Base-by-base conservation (phyloP, 2,797 vertebrate genomes). In the Pseudomugil tenellus region DNA sequence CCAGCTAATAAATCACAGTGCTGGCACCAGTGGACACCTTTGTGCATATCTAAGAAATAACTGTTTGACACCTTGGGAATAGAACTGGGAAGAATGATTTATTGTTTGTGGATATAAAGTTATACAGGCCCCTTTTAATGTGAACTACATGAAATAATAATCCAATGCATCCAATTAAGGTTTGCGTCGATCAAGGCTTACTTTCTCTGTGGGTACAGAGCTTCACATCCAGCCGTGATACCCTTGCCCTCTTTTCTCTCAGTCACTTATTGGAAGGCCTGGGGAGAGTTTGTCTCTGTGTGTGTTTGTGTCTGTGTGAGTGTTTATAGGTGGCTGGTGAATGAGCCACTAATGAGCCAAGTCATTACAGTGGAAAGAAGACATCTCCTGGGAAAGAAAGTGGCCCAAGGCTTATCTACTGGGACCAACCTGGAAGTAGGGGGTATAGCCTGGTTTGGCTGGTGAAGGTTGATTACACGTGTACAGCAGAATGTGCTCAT, bases 301-400 rank as follows among this genome's bases (percentile, higher is more conserved):
- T 62, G 67, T 77, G 56, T 26, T 16, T 37, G 65, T 49, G 58
- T 37, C 57, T 49, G 55, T 66, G 13, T 29, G 6, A 19, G 37
- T 59, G 35, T 62, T 69, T 35, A 63, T 73, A 74, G 32, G 74
- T 35, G 73, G 39, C 23, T 58, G 66, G 71, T 32, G 75, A 83
- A 65, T 49, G 64, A 79, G 70, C 74, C 80, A 78, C 84, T 92
- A 91, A 92, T 88, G 81, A 92, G 86, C 79, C 65, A 63, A 87
- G 71, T 90, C 91, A 92, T 93, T 85, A 75, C 68, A 81, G 57
- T 25, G 66, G 57, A 68, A 53, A 52, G 65, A 58, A 59, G 28
- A 59, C 65, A 67, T 52, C 19, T 48, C 52, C 66, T 13, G 48
- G n/a, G 32, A 12, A 52, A 14, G 26, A 52, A 60, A 59, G 48